Percentiles rank a stretch among this genome's conserved stretches.
phyloP scores from a whole-genome alignment of 2,888 invertebrate genomes.

The Mactromeris polynyma region DNA sequence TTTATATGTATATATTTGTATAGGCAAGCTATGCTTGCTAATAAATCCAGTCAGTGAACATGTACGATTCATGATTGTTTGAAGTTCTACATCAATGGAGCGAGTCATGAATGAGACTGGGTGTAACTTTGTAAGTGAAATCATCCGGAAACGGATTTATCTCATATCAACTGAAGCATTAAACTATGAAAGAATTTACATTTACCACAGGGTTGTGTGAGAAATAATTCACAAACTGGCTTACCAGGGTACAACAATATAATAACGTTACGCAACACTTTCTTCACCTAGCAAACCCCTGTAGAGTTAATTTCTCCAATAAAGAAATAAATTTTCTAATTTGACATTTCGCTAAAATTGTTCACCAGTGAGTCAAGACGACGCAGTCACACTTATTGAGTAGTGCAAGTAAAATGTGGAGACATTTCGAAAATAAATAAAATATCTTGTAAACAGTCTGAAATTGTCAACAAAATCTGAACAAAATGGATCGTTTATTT shows the following conservation, averaged over 20 bases:
- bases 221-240: not conserved
- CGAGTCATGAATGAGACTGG: slow-evolving; percentile 7
- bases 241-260: not conserved
- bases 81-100: slow-evolving; percentile 16
- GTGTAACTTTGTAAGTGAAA: slow-evolving; percentile 12
- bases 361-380: not conserved
- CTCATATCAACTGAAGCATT: not conserved
- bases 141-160: slow-evolving; percentile 7
- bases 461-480: not conserved
- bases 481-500: slow-evolving; percentile 57
- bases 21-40: too few species aligned
- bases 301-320: not conserved
- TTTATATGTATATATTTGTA: too few species aligned
- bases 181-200: not conserved
- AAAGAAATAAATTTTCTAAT: not conserved
- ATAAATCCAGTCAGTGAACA: not conserved
- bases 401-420: not conserved
- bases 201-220: not conserved
- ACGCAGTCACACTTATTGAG: not conserved
- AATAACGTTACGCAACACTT: not conserved
- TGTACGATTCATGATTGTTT: not conserved
- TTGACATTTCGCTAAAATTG: not conserved
- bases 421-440: not conserved
- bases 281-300: not conserved
- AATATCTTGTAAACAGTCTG: not conserved